Evolutionary conservation across 2,113 vertebrate genomes (phyloP).

Genomic region (Trogon surrucura): DNA sequence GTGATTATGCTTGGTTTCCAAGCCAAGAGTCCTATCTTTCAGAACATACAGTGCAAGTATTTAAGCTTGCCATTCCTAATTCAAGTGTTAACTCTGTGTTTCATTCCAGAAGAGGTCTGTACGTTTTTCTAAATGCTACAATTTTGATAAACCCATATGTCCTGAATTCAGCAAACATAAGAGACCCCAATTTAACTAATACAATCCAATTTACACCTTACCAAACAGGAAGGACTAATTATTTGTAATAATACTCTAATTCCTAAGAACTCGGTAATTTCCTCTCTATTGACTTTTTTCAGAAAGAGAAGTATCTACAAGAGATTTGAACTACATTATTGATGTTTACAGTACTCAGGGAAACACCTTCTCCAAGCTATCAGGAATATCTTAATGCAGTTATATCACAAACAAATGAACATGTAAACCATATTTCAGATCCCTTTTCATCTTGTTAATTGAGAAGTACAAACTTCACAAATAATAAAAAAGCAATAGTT

Average conservation of each 20-base stretch:
- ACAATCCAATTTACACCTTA: background rate
- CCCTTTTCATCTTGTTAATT: background rate
- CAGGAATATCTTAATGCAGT: background rate
- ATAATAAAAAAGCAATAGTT: background rate
- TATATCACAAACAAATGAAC: background rate
- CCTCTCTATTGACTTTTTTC: background rate
- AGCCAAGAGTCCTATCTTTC: background rate
- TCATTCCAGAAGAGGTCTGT: background rate
- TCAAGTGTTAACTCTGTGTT: background rate
- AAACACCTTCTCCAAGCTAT: background rate
- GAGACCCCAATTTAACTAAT: background rate
- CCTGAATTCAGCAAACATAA: background rate
- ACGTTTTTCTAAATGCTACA: background rate
- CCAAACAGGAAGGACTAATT: background rate
- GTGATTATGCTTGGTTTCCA: background rate
- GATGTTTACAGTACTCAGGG: background rate
- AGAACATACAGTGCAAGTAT: background rate
- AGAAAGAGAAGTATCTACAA: background rate
- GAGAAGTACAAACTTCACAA: background rate
- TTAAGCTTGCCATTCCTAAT: background rate
- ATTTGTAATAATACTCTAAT: background rate
- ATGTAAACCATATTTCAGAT: background rate
- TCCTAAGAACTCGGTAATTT: background rate
- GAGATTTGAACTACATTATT: background rate
- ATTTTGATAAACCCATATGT: accelerated